Conservation (phyloP, 2,113 vertebrate species). For the Equus przewalskii region DNA sequence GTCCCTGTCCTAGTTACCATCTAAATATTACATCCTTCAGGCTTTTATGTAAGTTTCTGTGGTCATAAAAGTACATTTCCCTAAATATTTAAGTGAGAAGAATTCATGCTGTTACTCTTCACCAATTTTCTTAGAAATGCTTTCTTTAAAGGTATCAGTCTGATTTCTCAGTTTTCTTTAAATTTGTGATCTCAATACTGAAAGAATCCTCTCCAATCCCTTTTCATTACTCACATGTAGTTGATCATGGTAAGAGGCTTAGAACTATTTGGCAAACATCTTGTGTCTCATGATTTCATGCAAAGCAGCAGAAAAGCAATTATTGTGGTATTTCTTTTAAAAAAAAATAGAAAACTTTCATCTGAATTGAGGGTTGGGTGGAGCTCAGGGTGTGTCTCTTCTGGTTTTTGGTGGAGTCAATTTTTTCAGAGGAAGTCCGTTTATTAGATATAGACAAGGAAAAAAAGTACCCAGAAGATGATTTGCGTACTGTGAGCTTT, state of each 20-base stretch:
- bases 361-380: slow-evolving; percentile 73
- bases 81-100: slow-evolving; percentile 60
- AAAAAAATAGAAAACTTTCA: slow-evolving; percentile 62
- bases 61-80: slow-evolving; percentile 35
- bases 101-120: background rate
- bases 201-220: slow-evolving; percentile 72
- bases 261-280: slow-evolving; percentile 75
- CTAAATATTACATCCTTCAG: slow-evolving; percentile 41
- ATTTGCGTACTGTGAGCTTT: background rate
- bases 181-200: slow-evolving; percentile 73
- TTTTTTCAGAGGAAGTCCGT: slow-evolving; percentile 50
- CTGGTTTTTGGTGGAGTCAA: slow-evolving; percentile 48
- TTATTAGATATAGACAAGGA: slow-evolving; percentile 39
- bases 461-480: slow-evolving; percentile 1
- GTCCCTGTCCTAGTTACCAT: slow-evolving; percentile 29
- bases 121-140: slow-evolving; percentile 54
- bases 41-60: slow-evolving; percentile 37
- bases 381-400: slow-evolving; percentile 62
- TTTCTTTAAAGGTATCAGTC: slow-evolving; percentile 60
- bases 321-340: slow-evolving; percentile 70
- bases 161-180: slow-evolving; percentile 54
- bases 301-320: slow-evolving; percentile 75
- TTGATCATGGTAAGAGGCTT: slow-evolving; percentile 78
- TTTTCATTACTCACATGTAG: slow-evolving; percentile 78
- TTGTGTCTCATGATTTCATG: slow-evolving; percentile 78